Evolutionary conservation across 2,113 vertebrate genomes (phyloP).

Genomic region (Laticauda laticaudata): DNA sequence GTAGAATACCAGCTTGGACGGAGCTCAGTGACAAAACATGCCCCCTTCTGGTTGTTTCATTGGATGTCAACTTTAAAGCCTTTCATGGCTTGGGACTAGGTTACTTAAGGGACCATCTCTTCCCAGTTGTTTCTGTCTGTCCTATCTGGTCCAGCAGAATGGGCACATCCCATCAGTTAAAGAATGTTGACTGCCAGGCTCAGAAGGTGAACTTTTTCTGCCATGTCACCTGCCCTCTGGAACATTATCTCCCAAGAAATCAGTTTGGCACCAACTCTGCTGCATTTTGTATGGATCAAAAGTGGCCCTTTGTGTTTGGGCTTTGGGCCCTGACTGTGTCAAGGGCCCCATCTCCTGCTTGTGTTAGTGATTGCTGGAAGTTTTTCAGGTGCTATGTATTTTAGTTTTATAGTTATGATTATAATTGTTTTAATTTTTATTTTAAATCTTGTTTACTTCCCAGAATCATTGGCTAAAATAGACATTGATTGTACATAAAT

Average conservation of each 20-base stretch:
- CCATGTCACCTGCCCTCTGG: neutral
- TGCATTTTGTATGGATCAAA: neutral
- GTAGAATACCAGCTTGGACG: neutral
- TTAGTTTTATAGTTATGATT: neutral
- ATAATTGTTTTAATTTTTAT: neutral
- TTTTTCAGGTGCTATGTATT: neutral
- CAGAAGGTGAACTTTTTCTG: neutral
- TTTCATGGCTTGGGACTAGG: neutral
- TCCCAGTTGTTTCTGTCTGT: neutral
- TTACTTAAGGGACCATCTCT: neutral
- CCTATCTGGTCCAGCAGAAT: neutral
- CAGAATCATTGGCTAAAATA: neutral
- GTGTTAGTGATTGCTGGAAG: neutral
- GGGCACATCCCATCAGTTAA: neutral
- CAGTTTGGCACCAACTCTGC: neutral
- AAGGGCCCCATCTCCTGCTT: neutral
- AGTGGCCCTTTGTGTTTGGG: neutral
- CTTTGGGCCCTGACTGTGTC: neutral
- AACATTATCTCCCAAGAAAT: neutral
- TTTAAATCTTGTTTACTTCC: neutral
- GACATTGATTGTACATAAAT: neutral
- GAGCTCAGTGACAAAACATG: neutral
- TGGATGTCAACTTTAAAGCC: neutral
- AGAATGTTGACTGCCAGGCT: neutral
- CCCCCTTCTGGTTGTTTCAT: neutral